phyloP scores from a whole-genome alignment of 1,140 invertebrate genomes.

The Zaprionus gabonicus region DNA sequence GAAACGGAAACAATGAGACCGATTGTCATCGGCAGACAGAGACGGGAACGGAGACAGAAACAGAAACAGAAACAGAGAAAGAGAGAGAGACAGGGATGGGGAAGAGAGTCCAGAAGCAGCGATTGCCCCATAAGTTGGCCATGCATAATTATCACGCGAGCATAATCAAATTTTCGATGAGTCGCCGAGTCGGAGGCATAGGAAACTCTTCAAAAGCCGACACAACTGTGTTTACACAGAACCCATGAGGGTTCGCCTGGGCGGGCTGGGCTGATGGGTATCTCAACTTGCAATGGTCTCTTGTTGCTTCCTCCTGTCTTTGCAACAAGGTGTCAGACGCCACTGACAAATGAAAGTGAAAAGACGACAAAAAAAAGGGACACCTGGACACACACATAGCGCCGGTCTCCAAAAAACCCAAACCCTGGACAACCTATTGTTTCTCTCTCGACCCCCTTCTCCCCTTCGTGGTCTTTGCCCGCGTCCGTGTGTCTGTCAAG shows the following conservation, averaged over 20 bases:
- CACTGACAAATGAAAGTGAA: constrained; percentile 81
- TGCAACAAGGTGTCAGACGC: constrained; percentile 75
- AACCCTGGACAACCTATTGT: constrained; percentile 19
- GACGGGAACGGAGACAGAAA: neutral
- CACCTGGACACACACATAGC: constrained; percentile 79
- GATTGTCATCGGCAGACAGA: constrained; percentile 70
- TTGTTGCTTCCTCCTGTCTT: constrained; percentile 1
- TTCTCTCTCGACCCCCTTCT: constrained; percentile 2
- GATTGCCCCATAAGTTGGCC: constrained; percentile 48
- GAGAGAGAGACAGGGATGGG: neutral
- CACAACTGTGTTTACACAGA: constrained; percentile 69
- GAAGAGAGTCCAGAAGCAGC: constrained; percentile 47
- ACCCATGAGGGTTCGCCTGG: constrained; percentile 4
- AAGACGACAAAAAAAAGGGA: constrained; percentile 37
- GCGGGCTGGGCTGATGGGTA: constrained; percentile 46
- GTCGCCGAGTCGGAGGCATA: neutral
- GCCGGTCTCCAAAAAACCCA: constrained; percentile 31
- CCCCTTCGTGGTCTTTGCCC: neutral
- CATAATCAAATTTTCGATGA: constrained; percentile 67
- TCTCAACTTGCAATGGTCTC: constrained; percentile 45
- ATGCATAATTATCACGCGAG: constrained; percentile 77
- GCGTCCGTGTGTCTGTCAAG: constrained; percentile 57
- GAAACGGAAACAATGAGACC: constrained; percentile 81
- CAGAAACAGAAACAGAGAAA: too few species aligned
- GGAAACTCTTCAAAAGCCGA: constrained; percentile 35